phyloP scores from a whole-genome alignment of 2,113 vertebrate species.

The Eidolon helvum region DNA sequence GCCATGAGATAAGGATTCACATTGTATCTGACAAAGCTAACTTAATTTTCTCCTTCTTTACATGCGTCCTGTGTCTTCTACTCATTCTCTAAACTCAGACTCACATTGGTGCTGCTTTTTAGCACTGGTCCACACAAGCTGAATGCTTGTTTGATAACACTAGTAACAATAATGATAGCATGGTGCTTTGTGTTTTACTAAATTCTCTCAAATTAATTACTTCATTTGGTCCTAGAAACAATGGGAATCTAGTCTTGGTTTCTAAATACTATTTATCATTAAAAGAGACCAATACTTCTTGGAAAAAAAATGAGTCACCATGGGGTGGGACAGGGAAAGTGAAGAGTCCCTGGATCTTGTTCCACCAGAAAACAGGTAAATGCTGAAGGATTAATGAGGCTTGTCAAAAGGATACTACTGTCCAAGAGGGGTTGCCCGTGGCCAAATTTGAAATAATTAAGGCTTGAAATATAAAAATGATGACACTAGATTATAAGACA shows the following conservation, averaged over 20 bases:
- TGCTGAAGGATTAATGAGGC: not conserved
- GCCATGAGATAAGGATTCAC: not conserved
- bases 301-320: not conserved
- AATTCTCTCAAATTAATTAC: too few species aligned
- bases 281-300: not conserved
- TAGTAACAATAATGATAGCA: not conserved
- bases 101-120: not conserved
- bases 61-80: not conserved
- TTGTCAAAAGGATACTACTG: not conserved
- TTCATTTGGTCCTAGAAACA: not conserved
- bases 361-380: not conserved
- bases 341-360: not conserved
- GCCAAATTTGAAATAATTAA: not conserved
- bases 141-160: not conserved
- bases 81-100: not conserved
- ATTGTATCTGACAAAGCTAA: not conserved
- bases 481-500: not conserved
- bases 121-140: not conserved
- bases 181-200: not conserved
- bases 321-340: not conserved
- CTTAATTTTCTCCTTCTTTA: not conserved
- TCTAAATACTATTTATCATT: not conserved
- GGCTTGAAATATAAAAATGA: not conserved
- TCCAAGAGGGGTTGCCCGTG: not conserved
- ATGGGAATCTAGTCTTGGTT: not conserved